Base-by-base conservation (phyloP, 2,888 invertebrate genomes). In the Biston betularia region DNA sequence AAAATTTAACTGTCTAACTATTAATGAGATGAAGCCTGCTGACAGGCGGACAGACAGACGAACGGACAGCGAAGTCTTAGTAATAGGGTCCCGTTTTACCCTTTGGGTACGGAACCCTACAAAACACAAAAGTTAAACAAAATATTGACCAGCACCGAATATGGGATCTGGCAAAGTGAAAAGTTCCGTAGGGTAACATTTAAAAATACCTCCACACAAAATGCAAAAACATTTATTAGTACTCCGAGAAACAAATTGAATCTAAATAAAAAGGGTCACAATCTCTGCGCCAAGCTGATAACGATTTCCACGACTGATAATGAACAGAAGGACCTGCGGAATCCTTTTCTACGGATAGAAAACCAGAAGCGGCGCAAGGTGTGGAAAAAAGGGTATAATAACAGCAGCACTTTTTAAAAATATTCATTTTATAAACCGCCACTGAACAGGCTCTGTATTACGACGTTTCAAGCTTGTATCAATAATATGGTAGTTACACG, bases 261-360 rank as follows among this genome's bases (percentile, higher is more conserved):
- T 59, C n/a, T 44, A 44, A 34, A 52, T 38, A 55, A 62, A 58
- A 50, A 54, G 38, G 62, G 62, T 49, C 55, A 55, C 46, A 35
- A 44, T 38, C 54, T 54, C 24, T 38, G 14, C 38, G 59, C 40
- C 54, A 40, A 54, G 55, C 49, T 60, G 65, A 65, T 60, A 65
- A 65, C 55, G 49, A 54, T 55, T 65, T 55, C 49, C 48, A 49
- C 42, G 42, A 54, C 42, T 54, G 42, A 62, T 62, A 55, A 55
- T 63, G 54, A 55, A 49, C 35, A 38, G 55, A 55, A 48, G 46
- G 46, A 38, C 14, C 42, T 54, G 42, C 11, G 10, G 44, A 62
- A 62, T 48, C 54, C 9, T 53, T 62, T 55, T 54, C 55, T 24
- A 12, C 11, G 24, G 42, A 7, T 44, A 12, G 1, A 55, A 61